Evolutionary conservation across 2,113 vertebrate genomes (phyloP).

Genomic region (Hypanus sabinus): DNA sequence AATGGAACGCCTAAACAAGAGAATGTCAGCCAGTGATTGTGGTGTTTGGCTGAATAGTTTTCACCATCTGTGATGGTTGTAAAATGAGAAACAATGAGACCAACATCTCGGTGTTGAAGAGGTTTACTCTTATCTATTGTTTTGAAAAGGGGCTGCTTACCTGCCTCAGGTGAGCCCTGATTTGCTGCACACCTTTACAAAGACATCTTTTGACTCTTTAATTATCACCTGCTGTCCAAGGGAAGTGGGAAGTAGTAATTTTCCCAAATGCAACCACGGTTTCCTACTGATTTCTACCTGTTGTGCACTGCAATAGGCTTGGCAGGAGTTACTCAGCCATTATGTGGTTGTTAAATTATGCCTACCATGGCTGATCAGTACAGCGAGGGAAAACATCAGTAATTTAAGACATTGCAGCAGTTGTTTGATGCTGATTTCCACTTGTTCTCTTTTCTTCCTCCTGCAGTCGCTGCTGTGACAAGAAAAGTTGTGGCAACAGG

Average conservation of each 20-base stretch:
- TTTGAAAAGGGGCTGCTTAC: slow-evolving; percentile 18
- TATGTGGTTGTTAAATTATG: slow-evolving; percentile 27
- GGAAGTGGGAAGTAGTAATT: slow-evolving; percentile 66
- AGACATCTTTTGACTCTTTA: slow-evolving; percentile 50
- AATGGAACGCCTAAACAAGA: neutral
- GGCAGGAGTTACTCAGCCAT: slow-evolving; percentile 19
- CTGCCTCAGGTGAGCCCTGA: slow-evolving; percentile 41
- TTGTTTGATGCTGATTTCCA: slow-evolving; percentile 58
- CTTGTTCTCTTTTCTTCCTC: slow-evolving; percentile 57
- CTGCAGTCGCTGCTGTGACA: slow-evolving; percentile 96
- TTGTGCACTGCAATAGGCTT: neutral
- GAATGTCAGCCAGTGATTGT: neutral
- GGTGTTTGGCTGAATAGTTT: neutral
- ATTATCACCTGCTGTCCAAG: slow-evolving; percentile 54
- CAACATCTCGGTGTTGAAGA: neutral
- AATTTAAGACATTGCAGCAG: slow-evolving; percentile 58
- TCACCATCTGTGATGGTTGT: slow-evolving; percentile 24
- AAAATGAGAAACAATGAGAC: slow-evolving; percentile 15
- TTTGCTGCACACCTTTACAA: slow-evolving; percentile 46
- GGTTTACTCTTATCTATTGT: slow-evolving; percentile 14
- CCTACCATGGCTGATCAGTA: neutral
- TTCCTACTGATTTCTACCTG: slow-evolving; percentile 20
- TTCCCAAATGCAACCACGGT: slow-evolving; percentile 54
- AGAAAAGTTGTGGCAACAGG: slow-evolving; percentile 99
- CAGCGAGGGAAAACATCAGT: slow-evolving; percentile 57